Percentiles rank a stretch among this genome's conserved stretches.
Conservation (phyloP, 2,113 vertebrate species). For the Melozone crissalis region DNA sequence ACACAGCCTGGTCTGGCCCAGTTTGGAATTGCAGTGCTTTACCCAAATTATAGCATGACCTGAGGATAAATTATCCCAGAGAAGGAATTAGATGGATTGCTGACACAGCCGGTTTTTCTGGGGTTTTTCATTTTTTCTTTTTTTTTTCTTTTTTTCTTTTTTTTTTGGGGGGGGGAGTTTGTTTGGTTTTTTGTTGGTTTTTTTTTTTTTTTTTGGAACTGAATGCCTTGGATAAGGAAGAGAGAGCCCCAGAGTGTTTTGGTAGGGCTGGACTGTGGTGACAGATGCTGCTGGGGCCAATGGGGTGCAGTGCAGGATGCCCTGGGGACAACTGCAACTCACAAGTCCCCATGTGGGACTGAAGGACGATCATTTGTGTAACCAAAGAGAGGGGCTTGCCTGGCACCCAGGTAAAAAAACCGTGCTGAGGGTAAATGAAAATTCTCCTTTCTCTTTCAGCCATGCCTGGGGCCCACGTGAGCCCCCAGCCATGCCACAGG, state of each 20-base stretch:
- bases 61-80: not conserved
- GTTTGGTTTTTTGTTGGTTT: too few species aligned
- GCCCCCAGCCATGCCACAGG: not conserved
- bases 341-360: fast-evolving
- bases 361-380: not conserved
- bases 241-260: not conserved
- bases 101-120: not conserved
- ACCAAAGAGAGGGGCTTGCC: constrained; percentile 17
- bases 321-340: not conserved
- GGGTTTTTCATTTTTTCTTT: too few species aligned
- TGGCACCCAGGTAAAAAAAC: not conserved
- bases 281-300: not conserved
- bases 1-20: not conserved
- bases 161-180: too few species aligned
- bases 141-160: not conserved
- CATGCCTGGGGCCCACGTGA: not conserved
- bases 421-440: not conserved
- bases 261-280: not conserved
- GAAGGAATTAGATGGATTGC: not conserved
- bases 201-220: not conserved
- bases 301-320: not conserved
- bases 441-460: not conserved
- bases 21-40: not conserved
- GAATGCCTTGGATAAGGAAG: not conserved
- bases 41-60: not conserved